Conservation (phyloP, 2,797 vertebrate genomes). For the Chrysocyon brachyurus region DNA sequence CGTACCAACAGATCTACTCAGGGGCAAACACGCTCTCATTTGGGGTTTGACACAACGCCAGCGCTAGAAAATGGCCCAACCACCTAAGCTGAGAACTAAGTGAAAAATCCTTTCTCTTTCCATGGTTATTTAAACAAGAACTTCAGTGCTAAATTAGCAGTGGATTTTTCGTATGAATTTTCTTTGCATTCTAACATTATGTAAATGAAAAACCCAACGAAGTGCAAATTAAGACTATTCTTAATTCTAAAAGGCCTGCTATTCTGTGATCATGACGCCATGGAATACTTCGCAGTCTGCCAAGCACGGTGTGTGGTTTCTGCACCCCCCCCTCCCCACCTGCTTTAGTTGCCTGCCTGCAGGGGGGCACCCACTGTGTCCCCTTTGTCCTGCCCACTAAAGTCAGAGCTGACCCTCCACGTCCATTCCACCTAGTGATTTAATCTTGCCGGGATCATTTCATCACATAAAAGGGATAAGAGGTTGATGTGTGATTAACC, state of each 20-base stretch:
- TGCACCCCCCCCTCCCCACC: not conserved
- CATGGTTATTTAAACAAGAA: slow-evolving; percentile 63
- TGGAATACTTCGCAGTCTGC: slow-evolving; percentile 57
- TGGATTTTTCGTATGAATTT: slow-evolving; percentile 76
- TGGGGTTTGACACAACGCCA: not conserved
- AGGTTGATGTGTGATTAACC: not conserved
- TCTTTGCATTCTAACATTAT: slow-evolving; percentile 81
- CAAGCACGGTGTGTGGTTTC: slow-evolving; percentile 42
- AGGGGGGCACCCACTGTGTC: slow-evolving; percentile 28
- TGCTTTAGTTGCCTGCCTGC: not conserved
- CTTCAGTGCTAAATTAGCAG: slow-evolving; percentile 70
- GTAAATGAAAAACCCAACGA: slow-evolving; percentile 78
- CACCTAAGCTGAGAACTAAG: not conserved
- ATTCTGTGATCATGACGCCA: slow-evolving; percentile 75
- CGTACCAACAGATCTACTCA: not conserved
- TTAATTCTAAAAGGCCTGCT: slow-evolving; percentile 77
- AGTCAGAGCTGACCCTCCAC: not conserved
- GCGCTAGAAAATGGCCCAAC: not conserved
- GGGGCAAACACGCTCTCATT: not conserved
- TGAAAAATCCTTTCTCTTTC: slow-evolving; percentile 28
- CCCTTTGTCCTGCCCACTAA: slow-evolving; percentile 4
- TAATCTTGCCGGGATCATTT: slow-evolving; percentile 23
- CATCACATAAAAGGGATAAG: not conserved
- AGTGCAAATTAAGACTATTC: slow-evolving; percentile 82
- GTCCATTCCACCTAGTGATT: not conserved